A percentile compares a stretch with the other conserved stretches of the same genome.
These are phyloP conservation scores for Akabosia matsudoensis DNA, from an alignment of 1,140 invertebrate species.

Conservation along the genomic window DNA sequence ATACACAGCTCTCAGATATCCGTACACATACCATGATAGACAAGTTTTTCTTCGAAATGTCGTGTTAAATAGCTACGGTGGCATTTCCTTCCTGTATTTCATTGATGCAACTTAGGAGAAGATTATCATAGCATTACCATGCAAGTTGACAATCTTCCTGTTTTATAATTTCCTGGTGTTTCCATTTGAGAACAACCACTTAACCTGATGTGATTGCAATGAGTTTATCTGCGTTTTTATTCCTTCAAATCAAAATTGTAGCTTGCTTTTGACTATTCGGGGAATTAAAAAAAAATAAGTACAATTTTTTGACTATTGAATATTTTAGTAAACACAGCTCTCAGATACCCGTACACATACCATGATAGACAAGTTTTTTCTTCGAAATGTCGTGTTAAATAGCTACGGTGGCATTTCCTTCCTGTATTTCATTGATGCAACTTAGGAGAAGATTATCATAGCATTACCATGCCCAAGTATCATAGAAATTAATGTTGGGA, in stretches of 20 bases:
- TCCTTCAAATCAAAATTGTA: no score
- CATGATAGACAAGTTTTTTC: slow-evolving; percentile 11
- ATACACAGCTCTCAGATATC: no score
- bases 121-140: no score
- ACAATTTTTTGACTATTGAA: no score
- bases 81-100: slow-evolving; percentile 14
- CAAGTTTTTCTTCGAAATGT: slow-evolving; percentile 20
- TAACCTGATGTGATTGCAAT: slow-evolving; percentile 12
- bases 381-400: slow-evolving; percentile 22
- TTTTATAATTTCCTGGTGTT: not conserved
- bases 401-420: slow-evolving; percentile 9
- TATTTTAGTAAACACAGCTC: no score
- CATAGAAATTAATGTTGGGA: no score
- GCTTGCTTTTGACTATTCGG: no score
- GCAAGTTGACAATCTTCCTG: slow-evolving; percentile 3
- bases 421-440: not conserved
- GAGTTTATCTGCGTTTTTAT: not conserved
- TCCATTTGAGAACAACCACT: not conserved
- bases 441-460: not conserved
- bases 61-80: slow-evolving; percentile 10
- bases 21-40: no score
- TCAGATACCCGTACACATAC: no score
- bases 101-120: not conserved
- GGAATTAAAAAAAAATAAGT: not conserved
- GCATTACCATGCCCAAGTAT: no score